A percentile compares a stretch with the other conserved stretches of the same genome.
These are phyloP conservation scores for Torymus tubicola DNA, from an alignment of 2,888 invertebrate species.

Conservation along the genomic window DNA sequence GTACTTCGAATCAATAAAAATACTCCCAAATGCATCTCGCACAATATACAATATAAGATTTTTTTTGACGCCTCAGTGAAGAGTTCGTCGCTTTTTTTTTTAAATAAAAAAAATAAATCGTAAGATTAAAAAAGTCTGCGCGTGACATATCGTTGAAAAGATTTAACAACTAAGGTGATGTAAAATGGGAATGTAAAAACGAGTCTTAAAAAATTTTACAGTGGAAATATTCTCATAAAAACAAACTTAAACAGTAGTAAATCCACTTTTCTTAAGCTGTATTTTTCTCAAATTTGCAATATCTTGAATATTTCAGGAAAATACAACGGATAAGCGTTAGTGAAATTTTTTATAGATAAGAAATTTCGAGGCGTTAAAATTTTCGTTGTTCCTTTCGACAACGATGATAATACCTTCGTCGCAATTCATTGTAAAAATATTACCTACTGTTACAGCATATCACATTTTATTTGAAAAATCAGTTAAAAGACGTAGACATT, in stretches of 20 bases:
- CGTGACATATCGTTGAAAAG: slow-evolving; percentile 16
- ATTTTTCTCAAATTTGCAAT: slow-evolving; percentile 8
- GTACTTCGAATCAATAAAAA: slow-evolving; percentile 19
- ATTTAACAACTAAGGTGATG: slow-evolving; percentile 32
- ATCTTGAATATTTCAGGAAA: background rate
- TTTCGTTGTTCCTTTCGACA: background rate
- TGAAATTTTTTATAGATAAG: slow-evolving; percentile 16
- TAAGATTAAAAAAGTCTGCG: slow-evolving; percentile 41
- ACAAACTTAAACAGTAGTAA: too few species aligned
- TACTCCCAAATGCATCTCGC: slow-evolving; percentile 23
- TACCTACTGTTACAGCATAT: slow-evolving; percentile 1
- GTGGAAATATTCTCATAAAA: slow-evolving; percentile 41
- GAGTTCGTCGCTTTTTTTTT: slow-evolving; percentile 11
- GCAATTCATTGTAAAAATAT: slow-evolving; percentile 7
- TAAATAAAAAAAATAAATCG: slow-evolving; percentile 24
- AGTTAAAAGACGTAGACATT: slow-evolving; percentile 1
- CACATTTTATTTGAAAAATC: slow-evolving; percentile 22
- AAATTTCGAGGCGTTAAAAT: slow-evolving; percentile 2
- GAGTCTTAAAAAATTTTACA: slow-evolving; percentile 39
- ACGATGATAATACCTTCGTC: background rate
- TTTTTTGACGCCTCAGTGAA: slow-evolving; percentile 10
- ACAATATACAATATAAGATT: slow-evolving; percentile 32
- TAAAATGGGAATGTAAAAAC: slow-evolving; percentile 53
- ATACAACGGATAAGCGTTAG: background rate
- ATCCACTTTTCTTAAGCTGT: background rate